Conservation (phyloP, 2,113 vertebrate species). For the Limnothrissa miodon region DNA sequence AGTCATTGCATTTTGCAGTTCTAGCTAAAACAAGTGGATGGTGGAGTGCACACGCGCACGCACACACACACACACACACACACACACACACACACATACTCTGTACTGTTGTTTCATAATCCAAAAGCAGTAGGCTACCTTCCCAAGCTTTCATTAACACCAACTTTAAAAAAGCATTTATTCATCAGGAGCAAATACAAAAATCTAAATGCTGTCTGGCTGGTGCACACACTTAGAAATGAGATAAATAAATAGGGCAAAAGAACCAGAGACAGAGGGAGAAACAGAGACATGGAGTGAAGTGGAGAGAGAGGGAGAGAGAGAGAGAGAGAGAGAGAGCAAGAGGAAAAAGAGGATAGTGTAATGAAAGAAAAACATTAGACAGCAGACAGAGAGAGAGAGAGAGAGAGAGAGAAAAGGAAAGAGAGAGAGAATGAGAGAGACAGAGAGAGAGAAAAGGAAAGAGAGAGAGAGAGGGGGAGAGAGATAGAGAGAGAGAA, state of each 20-base stretch:
- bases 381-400: neutral
- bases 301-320: neutral
- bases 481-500: neutral
- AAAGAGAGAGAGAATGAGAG: neutral
- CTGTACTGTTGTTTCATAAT: neutral
- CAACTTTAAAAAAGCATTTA: neutral
- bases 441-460: neutral
- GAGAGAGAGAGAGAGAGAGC: neutral
- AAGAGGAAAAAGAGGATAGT: neutral
- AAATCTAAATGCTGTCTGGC: neutral
- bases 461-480: neutral
- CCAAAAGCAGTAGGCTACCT: neutral
- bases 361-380: neutral
- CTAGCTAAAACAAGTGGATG: too few relatives aligned
- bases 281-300: too few relatives aligned
- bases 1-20: too few relatives aligned
- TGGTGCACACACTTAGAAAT: neutral
- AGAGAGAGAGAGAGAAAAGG: neutral
- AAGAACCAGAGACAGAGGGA: neutral
- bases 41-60: too few relatives aligned
- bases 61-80: neutral
- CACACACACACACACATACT: neutral
- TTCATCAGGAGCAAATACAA: neutral
- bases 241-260: neutral
- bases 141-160: neutral